These are phyloP conservation scores for Salminus brasiliensis DNA, from an alignment of 2,113 vertebrate species.

Conservation along the genomic window DNA sequence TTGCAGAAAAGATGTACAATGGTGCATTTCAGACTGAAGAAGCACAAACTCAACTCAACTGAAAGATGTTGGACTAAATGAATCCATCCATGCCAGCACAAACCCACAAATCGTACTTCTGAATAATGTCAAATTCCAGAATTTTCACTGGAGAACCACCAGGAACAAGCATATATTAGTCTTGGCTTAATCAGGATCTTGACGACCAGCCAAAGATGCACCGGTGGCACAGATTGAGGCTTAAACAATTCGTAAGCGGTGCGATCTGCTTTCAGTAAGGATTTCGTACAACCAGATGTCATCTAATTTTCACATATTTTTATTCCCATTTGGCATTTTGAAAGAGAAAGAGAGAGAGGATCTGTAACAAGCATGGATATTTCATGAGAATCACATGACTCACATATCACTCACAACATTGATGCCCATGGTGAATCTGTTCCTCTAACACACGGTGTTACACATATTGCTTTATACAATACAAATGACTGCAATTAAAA, in stretches of 20 bases:
- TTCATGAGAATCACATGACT: not conserved
- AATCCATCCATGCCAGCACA: not conserved
- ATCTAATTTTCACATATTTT: not conserved
- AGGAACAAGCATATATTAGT: not conserved
- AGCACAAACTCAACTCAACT: too few relatives aligned
- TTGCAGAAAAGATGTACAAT: too few relatives aligned
- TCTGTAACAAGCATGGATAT: not conserved
- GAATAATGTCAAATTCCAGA: not conserved
- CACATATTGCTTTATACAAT: not conserved
- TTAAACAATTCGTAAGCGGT: constrained; percentile 14
- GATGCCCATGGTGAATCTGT: not conserved
- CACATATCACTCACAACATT: not conserved
- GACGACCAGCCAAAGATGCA: not conserved
- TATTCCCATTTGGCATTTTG: not conserved
- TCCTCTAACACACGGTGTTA: not conserved
- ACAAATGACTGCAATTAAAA: too few relatives aligned
- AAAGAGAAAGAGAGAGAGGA: too few relatives aligned
- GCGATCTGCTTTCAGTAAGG: not conserved
- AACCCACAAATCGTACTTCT: not conserved
- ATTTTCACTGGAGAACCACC: not conserved
- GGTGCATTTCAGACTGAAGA: too few relatives aligned
- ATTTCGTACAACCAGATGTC: constrained; percentile 9
- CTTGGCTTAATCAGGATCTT: not conserved
- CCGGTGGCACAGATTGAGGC: not conserved
- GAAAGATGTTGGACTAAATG: too few relatives aligned